A percentile compares a stretch with the other conserved stretches of the same genome.
phyloP scores from a whole-genome alignment of 2,113 vertebrate species.

The Brachionichthys hirsutus region DNA sequence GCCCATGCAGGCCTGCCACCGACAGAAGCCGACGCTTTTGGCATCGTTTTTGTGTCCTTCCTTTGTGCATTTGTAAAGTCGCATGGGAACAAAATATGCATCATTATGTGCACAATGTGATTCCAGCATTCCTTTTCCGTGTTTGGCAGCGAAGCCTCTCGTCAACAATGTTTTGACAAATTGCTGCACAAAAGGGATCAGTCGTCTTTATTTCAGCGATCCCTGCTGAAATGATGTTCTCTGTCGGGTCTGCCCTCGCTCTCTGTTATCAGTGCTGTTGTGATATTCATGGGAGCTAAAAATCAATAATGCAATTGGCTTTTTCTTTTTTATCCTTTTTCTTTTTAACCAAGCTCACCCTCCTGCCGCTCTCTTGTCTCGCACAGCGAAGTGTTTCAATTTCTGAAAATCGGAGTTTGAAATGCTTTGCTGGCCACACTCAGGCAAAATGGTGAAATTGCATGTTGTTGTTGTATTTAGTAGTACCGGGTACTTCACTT shows the following conservation, averaged over 20 bases:
- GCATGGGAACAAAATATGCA: constrained; percentile 20
- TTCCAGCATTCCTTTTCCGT: constrained; percentile 29
- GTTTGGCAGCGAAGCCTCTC: constrained; percentile 40
- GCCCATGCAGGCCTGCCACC: no score
- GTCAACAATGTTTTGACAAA: constrained; percentile 67
- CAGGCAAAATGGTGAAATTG: background rate
- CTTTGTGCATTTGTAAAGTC: constrained; percentile 2
- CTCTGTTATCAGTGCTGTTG: constrained; percentile 18
- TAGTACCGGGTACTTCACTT: no score
- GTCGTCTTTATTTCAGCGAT: constrained; percentile 50
- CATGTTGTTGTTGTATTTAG: background rate
- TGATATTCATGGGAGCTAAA: constrained; percentile 32
- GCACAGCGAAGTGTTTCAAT: no score
- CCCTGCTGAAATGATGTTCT: constrained; percentile 30
- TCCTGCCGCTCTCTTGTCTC: background rate
- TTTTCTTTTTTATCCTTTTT: background rate
- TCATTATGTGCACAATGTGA: constrained; percentile 46
- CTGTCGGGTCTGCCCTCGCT: constrained; percentile 15
- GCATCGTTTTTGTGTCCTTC: background rate
- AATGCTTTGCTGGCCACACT: background rate
- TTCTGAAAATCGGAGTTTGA: background rate
- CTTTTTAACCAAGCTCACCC: constrained; percentile 28
- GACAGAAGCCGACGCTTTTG: no score
- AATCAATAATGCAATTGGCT: constrained; percentile 52
- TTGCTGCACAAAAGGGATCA: constrained; percentile 66